phyloP scores from a whole-genome alignment of 2,113 vertebrate species.

The Paraplagusia blochii region DNA sequence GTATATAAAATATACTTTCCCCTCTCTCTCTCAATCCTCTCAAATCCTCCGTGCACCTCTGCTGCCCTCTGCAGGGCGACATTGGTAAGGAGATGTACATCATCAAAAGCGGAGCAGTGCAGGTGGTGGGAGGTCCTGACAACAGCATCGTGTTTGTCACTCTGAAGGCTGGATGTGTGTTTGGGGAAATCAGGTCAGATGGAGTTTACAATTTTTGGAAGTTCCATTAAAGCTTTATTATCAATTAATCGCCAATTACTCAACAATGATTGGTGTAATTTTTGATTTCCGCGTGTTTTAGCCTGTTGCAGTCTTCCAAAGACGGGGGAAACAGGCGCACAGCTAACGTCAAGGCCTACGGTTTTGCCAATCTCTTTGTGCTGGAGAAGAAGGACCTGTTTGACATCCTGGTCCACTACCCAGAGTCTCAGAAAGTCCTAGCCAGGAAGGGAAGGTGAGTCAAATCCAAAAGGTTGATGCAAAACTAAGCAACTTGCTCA shows the following conservation, averaged over 20 bases:
- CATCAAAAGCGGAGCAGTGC: constrained; percentile 91
- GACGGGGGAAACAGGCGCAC: constrained; percentile 90
- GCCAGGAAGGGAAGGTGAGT: constrained; percentile 83
- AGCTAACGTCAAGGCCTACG: constrained; percentile 87
- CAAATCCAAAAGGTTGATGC: not conserved
- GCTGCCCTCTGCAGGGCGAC: constrained; percentile 79
- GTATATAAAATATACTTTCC: no score
- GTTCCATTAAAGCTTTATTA: no score
- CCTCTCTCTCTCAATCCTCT: no score
- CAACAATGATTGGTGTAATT: no score
- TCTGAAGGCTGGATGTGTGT: constrained; percentile 87
- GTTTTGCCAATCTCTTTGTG: constrained; percentile 91
- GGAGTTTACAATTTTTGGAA: no score
- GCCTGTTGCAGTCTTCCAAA: constrained; percentile 83
- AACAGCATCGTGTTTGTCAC: constrained; percentile 88
- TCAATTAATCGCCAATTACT: no score
- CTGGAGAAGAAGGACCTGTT: constrained; percentile 91
- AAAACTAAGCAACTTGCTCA: no score
- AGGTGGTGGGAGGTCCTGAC: constrained; percentile 92
- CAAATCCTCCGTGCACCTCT: not conserved
- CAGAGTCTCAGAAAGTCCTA: constrained; percentile 89
- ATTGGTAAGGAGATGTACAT: constrained; percentile 97
- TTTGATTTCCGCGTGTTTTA: constrained; percentile 37
- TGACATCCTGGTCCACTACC: constrained; percentile 89
- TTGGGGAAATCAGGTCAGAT: constrained; percentile 65